Evolutionary conservation across 2,797 vertebrate species (phyloP).

Genomic region (Muscicapa comitata): DNA sequence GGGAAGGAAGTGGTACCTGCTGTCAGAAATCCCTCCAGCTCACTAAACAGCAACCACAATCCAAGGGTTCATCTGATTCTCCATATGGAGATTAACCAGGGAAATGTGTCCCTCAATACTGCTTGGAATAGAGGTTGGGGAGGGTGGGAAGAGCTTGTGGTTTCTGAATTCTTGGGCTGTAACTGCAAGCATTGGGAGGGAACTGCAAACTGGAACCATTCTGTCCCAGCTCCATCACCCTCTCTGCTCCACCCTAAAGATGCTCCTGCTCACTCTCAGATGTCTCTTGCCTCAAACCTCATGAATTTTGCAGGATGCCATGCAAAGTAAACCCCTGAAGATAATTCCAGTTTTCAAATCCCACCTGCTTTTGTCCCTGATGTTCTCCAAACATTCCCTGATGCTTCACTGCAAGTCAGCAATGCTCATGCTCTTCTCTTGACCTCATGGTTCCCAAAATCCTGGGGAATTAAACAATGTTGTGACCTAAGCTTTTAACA

Average conservation of each 20-base stretch:
- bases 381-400: not conserved
- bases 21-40: conserved; percentile 50
- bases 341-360: not conserved
- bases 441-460: not conserved
- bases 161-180: not conserved
- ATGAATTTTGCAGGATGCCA: not conserved
- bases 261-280: not conserved
- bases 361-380: not conserved
- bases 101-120: not conserved
- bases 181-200: not conserved
- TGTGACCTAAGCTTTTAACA: not conserved
- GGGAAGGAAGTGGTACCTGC: not conserved
- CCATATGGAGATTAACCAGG: conserved; percentile 26
- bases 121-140: not conserved
- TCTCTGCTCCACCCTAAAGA: not conserved
- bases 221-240: not conserved
- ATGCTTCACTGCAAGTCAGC: not conserved
- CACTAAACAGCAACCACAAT: conserved; percentile 2
- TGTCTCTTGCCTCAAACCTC: not conserved
- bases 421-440: not conserved
- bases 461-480: not conserved
- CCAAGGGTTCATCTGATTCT: conserved; percentile 51
- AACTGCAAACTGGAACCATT: not conserved
- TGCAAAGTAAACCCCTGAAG: not conserved
- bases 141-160: conserved; percentile 24